Base-by-base conservation (phyloP, 2,797 vertebrate genomes). In the Ceryle rudis region DNA sequence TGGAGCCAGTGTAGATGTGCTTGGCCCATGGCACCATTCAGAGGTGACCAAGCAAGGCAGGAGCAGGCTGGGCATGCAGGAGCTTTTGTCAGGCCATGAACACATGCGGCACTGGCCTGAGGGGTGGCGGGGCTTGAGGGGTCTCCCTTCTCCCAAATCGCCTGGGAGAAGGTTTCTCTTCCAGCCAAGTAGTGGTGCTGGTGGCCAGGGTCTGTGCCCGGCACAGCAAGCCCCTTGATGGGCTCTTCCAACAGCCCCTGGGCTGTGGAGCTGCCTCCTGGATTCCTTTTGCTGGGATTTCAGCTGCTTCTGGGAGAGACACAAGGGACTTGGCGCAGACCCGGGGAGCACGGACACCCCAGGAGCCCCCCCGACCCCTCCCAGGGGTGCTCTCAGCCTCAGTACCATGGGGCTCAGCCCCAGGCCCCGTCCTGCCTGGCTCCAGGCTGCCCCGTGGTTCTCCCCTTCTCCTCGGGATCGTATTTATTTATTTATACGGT, bases 401-500 rank as follows among this genome's bases (percentile, higher is more conserved):
- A 0, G 33, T 44, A 29, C 69, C 0, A 0, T 2, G 1, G 51
- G 54, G 39, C 79, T 91, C 46, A 37, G 73, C 65, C 60, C 58
- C 64, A 81, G 29, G 46, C n/a, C 46, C 13, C 1, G 10, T 93
- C 88, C 66, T 71, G 70, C 57, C 66, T 79, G 91, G 89, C 93
- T 94, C 82, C 85, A 75, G 65, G 35, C 84, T 69, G 79, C 73
- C 85, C 93, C 1, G 5, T 54, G 87, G 62, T 70, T 95, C 89
- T 96, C 90, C 44, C 51, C n/a, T 91, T 66, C 91, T 93, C 79
- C 86, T 79, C 91, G 85, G 95, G 91, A 91, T 96, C 31, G 23
- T 97, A 91, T 98, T 98, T 98, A 97, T 98, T 98, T 98, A 98
- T 98, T 98, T 98, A 97, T 96, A 97, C 89, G 82, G 97, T 97